These are phyloP conservation scores for Cygnus olor DNA, from an alignment of 2,797 vertebrate genomes.

Conservation along the genomic window DNA sequence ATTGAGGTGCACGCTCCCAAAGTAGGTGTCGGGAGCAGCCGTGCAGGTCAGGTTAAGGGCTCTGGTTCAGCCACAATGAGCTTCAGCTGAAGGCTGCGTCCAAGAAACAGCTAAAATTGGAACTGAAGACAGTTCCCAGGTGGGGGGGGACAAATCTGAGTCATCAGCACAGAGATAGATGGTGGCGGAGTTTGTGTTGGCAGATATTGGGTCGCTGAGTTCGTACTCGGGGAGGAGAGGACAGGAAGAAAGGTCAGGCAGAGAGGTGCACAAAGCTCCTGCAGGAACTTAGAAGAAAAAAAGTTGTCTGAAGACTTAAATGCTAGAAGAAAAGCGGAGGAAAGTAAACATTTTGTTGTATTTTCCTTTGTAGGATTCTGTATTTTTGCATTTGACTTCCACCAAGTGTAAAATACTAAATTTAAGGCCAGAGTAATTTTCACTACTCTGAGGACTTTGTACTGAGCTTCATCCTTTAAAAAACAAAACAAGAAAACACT, in stretches of 20 bases:
- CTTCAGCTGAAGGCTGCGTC: not conserved
- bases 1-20: not conserved
- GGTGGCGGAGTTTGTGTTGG: not conserved
- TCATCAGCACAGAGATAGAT: conserved; percentile 8
- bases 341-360: not conserved
- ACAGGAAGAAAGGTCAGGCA: not conserved
- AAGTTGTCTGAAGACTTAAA: not conserved
- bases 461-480: not conserved
- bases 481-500: not conserved
- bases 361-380: not conserved
- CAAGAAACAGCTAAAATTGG: conserved; percentile 41
- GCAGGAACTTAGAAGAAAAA: not conserved
- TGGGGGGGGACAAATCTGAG: conserved; percentile 21
- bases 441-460: not conserved
- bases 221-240: not conserved
- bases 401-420: not conserved
- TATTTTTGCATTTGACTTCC: conserved; percentile 1
- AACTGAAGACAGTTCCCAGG: conserved; percentile 15
- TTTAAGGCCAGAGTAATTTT: not conserved
- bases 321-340: not conserved
- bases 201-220: not conserved
- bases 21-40: not conserved
- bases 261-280: not conserved
- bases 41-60: not conserved
- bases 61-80: not conserved